These are phyloP conservation scores for Stegastes partitus DNA, from an alignment of 2,113 vertebrate genomes.

Conservation along the genomic window DNA sequence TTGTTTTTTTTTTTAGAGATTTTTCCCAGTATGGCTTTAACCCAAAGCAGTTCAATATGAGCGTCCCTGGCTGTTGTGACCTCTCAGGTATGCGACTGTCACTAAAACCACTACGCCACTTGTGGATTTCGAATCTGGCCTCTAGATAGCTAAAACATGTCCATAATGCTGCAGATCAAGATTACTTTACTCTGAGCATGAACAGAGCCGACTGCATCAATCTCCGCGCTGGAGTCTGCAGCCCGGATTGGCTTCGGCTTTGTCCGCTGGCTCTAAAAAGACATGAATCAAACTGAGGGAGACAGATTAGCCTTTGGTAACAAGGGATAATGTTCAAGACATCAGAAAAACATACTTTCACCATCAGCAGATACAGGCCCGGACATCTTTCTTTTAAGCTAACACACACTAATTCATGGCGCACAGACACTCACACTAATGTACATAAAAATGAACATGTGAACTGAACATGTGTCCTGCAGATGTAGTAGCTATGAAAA, in stretches of 20 bases:
- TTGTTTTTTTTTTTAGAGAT: constrained; percentile 4
- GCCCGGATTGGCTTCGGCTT: constrained; percentile 44
- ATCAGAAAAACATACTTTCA: constrained; percentile 67
- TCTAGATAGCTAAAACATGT: constrained; percentile 45
- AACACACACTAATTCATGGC: constrained; percentile 63
- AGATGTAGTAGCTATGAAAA: constrained; percentile 80
- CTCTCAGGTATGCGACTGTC: constrained; percentile 34
- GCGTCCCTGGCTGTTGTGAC: neutral
- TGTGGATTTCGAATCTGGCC: constrained; percentile 34
- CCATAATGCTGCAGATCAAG: constrained; percentile 50
- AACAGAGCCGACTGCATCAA: constrained; percentile 62
- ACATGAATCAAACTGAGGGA: constrained; percentile 65
- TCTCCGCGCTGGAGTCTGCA: constrained; percentile 44
- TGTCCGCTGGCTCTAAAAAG: constrained; percentile 48
- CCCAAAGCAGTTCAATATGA: neutral
- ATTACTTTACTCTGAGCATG: constrained; percentile 53
- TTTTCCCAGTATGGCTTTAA: neutral
- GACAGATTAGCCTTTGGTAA: constrained; percentile 68
- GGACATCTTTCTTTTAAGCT: constrained; percentile 68
- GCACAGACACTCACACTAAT: constrained; percentile 55
- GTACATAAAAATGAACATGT: constrained; percentile 73
- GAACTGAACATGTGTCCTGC: constrained; percentile 66
- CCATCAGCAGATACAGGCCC: constrained; percentile 62
- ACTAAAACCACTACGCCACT: constrained; percentile 12
- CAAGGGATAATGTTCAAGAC: constrained; percentile 66